phyloP scores from a whole-genome alignment of 53 echinoderm and acorn worm genomes.

The Mesocentrotus franciscanus region DNA sequence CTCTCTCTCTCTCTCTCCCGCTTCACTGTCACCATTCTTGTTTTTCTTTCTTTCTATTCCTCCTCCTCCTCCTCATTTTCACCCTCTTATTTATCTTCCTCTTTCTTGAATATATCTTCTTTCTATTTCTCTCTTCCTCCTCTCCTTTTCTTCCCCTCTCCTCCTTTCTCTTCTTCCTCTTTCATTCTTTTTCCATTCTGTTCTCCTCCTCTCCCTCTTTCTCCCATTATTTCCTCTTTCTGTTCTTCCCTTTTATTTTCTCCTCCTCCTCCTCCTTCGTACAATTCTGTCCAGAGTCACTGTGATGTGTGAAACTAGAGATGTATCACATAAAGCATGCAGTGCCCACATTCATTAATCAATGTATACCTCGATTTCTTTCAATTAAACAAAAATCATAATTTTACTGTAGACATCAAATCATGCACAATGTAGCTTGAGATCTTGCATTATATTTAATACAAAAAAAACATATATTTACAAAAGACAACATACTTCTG shows the following conservation, averaged over 20 bases:
- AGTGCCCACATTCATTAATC: no score
- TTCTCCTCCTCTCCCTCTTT: background rate
- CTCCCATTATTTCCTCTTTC: background rate
- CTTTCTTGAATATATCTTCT: no score
- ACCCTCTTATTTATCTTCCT: no score
- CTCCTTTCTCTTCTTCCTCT: background rate
- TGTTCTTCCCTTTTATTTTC: background rate
- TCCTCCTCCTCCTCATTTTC: background rate
- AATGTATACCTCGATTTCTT: no score
- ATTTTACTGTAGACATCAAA: background rate
- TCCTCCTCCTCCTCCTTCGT: background rate
- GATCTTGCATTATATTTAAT: conserved; percentile 45
- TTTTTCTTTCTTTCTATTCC: no score
- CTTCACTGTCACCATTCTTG: background rate
- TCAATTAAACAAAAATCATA: no score
- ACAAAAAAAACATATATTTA: conserved; percentile 41
- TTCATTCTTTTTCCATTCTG: background rate
- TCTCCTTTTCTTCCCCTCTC: background rate
- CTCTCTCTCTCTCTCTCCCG: background rate
- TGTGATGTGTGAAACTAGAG: no score
- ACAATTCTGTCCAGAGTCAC: background rate
- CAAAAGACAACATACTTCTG: conserved; percentile 22
- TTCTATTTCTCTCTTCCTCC: background rate
- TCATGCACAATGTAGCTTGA: background rate
- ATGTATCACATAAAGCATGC: no score